Evolutionary conservation across 1,140 invertebrate species (phyloP).

Genomic region (Trypoxylus dichotomus): DNA sequence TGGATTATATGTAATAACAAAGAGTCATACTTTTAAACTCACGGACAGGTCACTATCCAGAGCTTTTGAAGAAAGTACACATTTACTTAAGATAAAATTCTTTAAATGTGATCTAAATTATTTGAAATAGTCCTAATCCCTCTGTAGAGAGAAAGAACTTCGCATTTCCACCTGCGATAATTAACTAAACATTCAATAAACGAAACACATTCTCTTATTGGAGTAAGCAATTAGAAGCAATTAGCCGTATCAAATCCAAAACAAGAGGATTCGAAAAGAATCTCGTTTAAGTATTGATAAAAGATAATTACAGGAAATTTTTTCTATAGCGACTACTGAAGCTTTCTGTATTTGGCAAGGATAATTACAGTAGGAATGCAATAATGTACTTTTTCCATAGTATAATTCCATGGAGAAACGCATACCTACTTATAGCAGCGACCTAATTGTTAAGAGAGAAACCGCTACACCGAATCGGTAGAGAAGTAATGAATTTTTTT

Average conservation of each 20-base stretch:
- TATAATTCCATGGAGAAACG: background rate
- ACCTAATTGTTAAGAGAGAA: background rate
- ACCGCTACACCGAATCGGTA: background rate
- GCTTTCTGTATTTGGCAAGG: background rate
- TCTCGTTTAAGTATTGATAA: background rate
- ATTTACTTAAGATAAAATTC: no score
- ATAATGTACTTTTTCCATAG: background rate
- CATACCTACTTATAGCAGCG: background rate
- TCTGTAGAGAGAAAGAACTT: no score
- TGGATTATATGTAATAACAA: no score
- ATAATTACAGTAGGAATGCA: background rate
- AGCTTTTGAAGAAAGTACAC: no score
- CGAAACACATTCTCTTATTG: no score
- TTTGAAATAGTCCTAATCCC: no score
- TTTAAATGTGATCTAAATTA: no score
- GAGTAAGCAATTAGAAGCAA: no score
- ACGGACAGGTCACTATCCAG: no score
- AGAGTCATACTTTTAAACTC: no score
- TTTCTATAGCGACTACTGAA: background rate
- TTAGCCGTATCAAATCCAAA: no score
- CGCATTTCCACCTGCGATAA: no score
- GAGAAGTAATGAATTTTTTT: background rate
- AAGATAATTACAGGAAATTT: background rate
- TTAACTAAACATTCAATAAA: background rate
- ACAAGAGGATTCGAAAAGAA: background rate